Conservation (phyloP, 2,888 invertebrate species). For the Linnaemya vulpina region DNA sequence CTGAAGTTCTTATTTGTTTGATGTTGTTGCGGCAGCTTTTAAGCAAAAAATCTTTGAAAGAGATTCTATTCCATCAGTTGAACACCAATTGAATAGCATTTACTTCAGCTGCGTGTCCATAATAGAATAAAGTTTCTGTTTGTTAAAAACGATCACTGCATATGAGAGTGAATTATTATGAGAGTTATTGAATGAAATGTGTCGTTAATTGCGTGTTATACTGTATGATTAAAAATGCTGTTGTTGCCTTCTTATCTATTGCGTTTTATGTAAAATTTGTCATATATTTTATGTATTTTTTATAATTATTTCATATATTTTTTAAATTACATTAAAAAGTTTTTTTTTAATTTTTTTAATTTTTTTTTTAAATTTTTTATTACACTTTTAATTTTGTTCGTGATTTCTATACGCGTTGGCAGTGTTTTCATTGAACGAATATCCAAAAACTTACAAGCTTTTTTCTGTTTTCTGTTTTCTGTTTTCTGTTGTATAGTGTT, state of each 20-base stretch:
- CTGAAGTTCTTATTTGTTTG: background rate
- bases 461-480: constrained; percentile 59
- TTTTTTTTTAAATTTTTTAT: constrained; percentile 43
- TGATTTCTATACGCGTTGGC: constrained; percentile 80
- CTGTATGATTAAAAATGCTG: constrained; percentile 58
- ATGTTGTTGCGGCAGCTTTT: background rate
- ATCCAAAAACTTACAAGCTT: constrained; percentile 72
- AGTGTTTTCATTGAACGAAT: constrained; percentile 80
- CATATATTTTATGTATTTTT: constrained; percentile 50
- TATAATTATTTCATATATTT: constrained; percentile 43
- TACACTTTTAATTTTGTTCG: constrained; percentile 71
- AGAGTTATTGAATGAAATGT: constrained; percentile 3
- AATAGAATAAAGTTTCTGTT: background rate
- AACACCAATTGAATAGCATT: background rate
- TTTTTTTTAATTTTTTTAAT: constrained; percentile 29
- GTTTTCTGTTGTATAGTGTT: constrained; percentile 56
- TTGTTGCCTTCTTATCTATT: constrained; percentile 64
- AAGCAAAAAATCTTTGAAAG: background rate
- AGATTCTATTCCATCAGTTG: too few relatives aligned
- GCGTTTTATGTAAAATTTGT: constrained; percentile 66
- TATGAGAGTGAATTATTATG: constrained; percentile 1
- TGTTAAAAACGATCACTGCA: background rate
- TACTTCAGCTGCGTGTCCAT: background rate
- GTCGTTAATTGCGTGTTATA: constrained; percentile 39
- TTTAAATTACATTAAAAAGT: constrained; percentile 63